Evolutionary conservation across 2,888 invertebrate species (phyloP).

Genomic region (Nomada fabriciana): DNA sequence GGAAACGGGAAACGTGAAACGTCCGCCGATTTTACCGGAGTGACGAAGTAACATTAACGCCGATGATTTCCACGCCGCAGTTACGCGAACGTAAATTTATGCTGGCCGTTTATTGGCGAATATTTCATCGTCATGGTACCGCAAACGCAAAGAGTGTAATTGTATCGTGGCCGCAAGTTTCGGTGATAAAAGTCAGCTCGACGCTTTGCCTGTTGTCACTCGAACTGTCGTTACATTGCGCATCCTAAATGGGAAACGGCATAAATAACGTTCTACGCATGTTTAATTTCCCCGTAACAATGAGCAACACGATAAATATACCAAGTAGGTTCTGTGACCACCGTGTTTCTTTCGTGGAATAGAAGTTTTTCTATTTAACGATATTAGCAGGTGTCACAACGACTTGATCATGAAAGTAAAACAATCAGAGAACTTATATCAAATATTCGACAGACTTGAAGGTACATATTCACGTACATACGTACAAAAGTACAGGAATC

Average conservation of each 20-base stretch:
- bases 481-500: no score
- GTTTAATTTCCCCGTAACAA: neutral
- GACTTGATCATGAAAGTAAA: no score
- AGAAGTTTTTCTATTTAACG: no score
- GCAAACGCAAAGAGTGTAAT: conserved; percentile 11
- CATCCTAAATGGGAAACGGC: neutral
- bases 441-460: no score
- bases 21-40: conserved; percentile 1
- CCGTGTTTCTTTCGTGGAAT: neutral
- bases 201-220: neutral
- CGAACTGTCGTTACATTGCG: neutral
- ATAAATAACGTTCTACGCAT: neutral
- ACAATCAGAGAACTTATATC: no score
- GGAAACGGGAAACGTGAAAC: conserved; percentile 27
- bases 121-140: conserved; percentile 33
- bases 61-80: conserved; percentile 19
- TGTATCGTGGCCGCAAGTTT: conserved; percentile 42
- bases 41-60: conserved; percentile 28
- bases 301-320: neutral
- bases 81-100: conserved; percentile 2
- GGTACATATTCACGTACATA: no score
- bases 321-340: neutral
- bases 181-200: conserved; percentile 37
- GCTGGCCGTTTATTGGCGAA: conserved; percentile 36
- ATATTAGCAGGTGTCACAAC: no score